Evolutionary conservation across 2,888 invertebrate genomes (phyloP).

Genomic region (Acrocyrtus sp.): DNA sequence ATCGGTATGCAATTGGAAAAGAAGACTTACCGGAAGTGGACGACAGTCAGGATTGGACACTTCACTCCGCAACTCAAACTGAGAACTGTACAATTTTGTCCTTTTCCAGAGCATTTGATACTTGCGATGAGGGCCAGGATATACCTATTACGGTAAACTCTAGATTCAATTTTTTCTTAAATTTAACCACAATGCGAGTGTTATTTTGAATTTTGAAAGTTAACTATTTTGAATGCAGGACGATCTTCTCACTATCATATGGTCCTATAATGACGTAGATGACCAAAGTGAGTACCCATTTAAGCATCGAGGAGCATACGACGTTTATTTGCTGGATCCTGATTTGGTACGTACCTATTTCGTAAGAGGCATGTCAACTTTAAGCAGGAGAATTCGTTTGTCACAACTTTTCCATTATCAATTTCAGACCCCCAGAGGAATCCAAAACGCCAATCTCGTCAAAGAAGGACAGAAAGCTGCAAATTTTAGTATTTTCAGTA

Average conservation of each 20-base stretch:
- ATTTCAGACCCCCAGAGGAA: not conserved
- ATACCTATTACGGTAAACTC: not conserved
- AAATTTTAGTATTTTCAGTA: not conserved
- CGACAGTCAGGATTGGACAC: not conserved
- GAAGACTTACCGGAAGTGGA: not conserved
- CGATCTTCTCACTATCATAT: not conserved
- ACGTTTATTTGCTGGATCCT: constrained; percentile 13
- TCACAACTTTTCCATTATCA: not conserved
- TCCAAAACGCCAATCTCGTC: too few relatives aligned
- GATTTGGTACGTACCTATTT: not conserved
- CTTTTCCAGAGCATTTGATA: constrained; percentile 1
- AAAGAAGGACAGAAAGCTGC: not conserved
- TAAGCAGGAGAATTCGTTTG: too few relatives aligned
- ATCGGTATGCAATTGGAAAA: not conserved
- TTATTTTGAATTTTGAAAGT: too few relatives aligned
- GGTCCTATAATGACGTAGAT: not conserved
- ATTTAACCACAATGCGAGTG: too few relatives aligned
- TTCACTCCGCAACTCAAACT: not conserved
- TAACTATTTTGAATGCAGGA: not conserved
- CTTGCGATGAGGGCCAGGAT: constrained; percentile 1
- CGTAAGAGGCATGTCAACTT: too few relatives aligned
- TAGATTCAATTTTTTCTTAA: too few relatives aligned
- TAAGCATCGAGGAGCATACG: not conserved
- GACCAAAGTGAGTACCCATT: constrained; percentile 11
- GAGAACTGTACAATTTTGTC: not conserved